Evolutionary conservation across 2,113 vertebrate genomes (phyloP).

Genomic region (Odocoileus hemionus): DNA sequence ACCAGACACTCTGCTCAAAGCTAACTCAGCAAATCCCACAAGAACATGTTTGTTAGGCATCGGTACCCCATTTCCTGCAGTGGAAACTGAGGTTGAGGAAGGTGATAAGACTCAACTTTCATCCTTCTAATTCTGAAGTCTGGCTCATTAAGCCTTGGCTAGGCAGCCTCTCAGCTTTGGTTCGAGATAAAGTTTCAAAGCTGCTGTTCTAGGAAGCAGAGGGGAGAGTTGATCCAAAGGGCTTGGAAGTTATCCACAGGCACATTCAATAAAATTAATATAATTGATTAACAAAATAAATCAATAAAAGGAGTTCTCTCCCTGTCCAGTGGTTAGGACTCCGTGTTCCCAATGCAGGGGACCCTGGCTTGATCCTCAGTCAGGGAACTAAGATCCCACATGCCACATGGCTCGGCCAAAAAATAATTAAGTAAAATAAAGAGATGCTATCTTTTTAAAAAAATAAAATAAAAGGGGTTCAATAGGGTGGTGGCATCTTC

Average conservation of each 20-base stretch:
- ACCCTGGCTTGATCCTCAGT: neutral
- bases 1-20: neutral
- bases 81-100: neutral
- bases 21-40: neutral
- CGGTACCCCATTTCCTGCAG: rapidly evolving
- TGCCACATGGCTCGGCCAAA: neutral
- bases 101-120: neutral
- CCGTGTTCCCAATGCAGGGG: neutral
- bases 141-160: neutral
- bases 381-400: neutral
- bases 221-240: neutral
- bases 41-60: neutral
- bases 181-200: neutral
- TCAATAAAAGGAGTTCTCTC: neutral
- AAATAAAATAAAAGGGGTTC: neutral
- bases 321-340: neutral
- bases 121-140: neutral
- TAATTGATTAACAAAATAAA: neutral
- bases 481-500: rapidly evolving
- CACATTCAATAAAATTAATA: neutral
- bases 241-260: neutral
- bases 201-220: neutral
- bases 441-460: neutral
- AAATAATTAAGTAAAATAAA: neutral
- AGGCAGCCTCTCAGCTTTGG: neutral